Base-by-base conservation (phyloP, 2,113 vertebrate species). In the Notiomystis cincta region DNA sequence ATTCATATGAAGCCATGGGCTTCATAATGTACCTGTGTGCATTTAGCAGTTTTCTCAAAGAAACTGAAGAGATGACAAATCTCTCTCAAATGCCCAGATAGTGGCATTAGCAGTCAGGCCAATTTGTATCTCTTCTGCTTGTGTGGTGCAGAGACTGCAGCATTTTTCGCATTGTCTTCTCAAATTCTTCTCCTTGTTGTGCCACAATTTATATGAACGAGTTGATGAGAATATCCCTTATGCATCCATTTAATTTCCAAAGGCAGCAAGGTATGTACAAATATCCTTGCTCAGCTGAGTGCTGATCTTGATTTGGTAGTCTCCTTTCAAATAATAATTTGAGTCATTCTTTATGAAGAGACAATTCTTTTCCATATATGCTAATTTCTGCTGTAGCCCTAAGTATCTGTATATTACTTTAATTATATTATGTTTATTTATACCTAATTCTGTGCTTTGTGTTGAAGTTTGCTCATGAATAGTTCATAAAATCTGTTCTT, bases 291-390 rank as follows among this genome's bases (percentile, higher is more conserved):
- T 78, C 28, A 11, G 17, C 5, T 56, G 57, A 66, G 44, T 19
- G 62, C 31, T 90, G 15, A 10, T 61, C 84, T 87, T 60, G 47
- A 72, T 82, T 79, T 82, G 80, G 37, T 64, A 61, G 61, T 73
- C 38, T 88, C 56, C 45, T 95, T 90, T 89, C 58, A 82, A 37
- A 60, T 22, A 69, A 81, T 92, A 80, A 91, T 96, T 87, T 67
- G 86, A 91, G 83, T 58, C n/a, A 35, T 76, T 89, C 86, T 62
- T 69, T 88, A 67, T 75, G 71, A 83, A 33, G 62, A 72, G 33
- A n/a, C 58, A 93, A 38, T 72, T 45, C 75, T 96, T 97, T 60
- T 64, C 61, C 30, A 58, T 95, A 76, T 80, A 54, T 64, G 51
- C 71, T 81, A 37, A 84, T 95, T 95, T 61, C 72, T 82, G 35